Evolutionary conservation across 1,140 invertebrate genomes (phyloP), one percentile per base, ranked within the genome.

Genomic region (Mizuhopecten yessoensis): DNA sequence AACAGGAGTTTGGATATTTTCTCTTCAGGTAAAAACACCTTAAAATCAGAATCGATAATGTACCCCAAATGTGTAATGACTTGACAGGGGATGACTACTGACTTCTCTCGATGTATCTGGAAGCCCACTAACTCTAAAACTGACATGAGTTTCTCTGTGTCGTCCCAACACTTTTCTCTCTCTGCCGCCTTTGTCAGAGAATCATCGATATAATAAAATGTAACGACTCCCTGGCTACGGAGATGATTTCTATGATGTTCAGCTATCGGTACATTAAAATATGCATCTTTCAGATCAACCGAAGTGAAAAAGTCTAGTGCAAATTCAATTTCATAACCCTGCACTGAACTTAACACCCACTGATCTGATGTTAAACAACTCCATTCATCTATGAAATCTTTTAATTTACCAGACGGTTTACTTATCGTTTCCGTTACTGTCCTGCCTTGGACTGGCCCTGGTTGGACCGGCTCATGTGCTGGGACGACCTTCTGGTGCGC

Each of bases 201-300:
- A 75, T 91, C 86, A 87, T 91, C 86, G 0, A 92, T 90, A 57
- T 92, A 90, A 90, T 75, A 90, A 29, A 88, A 88, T 34, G 34
- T 75, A 13, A 33, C 3, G 29, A 89, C 34, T 17, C 90, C 75
- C 34, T 45, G 34, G 1, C n/a, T 75, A 3, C 88, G 34, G 10
- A 88, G 45, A 20, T 39, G 86, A 33, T 49, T 49, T 49, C 45
- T 49, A 20, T 49, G 13, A 15, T 13, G 20, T 20, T 20, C 45
- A 13, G 45, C 45, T 20, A 49, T 49, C 3, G 45, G 45, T 1
- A 49, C 45, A 49, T 20, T 49, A 23, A 49, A 49, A 49, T 49
- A 49, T 49, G 45, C 45, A 49, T 49, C 45, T 15, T 49, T 49
- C 15, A 49, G 20, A 15, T 49, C 45, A 20, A 49, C 45, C 3